These are phyloP conservation scores for Nasalis larvatus DNA, from an alignment of 2,113 vertebrate genomes.

Conservation along the genomic window DNA sequence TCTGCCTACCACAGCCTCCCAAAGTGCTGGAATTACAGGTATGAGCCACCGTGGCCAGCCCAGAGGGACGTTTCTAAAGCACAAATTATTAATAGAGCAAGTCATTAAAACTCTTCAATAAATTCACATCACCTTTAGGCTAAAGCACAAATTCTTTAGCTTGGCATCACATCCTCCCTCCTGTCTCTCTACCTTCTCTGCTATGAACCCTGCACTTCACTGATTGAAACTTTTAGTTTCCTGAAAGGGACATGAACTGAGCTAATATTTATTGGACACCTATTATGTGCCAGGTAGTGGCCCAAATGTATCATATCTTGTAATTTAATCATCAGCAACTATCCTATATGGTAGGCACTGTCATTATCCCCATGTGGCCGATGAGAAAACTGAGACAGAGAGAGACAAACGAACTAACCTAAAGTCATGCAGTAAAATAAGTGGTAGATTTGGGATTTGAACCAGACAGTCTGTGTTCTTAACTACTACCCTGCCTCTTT, in stretches of 20 bases:
- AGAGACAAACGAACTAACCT: not conserved
- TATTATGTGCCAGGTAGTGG: not conserved
- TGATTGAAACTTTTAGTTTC: slow-evolving; percentile 29
- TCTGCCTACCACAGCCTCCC: too few species aligned
- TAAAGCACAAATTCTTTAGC: slow-evolving; percentile 40
- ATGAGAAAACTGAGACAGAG: slow-evolving; percentile 42
- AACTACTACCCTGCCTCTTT: slow-evolving; percentile 4
- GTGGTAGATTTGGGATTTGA: slow-evolving; percentile 4
- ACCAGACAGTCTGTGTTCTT: not conserved
- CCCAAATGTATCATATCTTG: not conserved
- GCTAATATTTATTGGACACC: not conserved
- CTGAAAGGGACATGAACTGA: not conserved
- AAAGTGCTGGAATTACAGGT: too few species aligned
- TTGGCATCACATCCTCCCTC: not conserved
- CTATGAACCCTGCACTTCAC: not conserved
- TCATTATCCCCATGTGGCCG: slow-evolving; percentile 1
- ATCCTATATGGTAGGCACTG: not conserved
- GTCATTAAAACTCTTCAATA: slow-evolving; percentile 29
- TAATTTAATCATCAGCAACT: slow-evolving; percentile 13
- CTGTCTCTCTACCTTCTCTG: not conserved
- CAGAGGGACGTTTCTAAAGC: not conserved
- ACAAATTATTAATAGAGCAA: not conserved
- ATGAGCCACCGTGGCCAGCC: too few species aligned
- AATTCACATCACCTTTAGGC: not conserved
- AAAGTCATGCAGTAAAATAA: slow-evolving; percentile 20